Percentiles rank a stretch among this genome's conserved stretches.
Conservation (phyloP, 2,113 vertebrate species). For the Pelobates fuscus region DNA sequence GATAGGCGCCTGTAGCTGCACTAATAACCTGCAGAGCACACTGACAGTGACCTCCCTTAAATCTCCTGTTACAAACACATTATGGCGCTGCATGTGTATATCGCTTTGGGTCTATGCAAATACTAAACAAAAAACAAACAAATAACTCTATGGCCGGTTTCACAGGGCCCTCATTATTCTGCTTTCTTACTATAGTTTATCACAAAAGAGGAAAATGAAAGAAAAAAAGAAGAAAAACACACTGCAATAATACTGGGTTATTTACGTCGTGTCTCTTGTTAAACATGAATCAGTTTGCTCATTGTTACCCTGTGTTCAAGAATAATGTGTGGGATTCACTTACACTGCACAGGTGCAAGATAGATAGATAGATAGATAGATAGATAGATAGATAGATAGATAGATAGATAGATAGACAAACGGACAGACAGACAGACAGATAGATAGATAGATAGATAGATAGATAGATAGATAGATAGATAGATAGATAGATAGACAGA, state of each 20-base stretch:
- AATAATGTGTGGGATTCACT: not conserved
- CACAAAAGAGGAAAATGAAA: slow-evolving; percentile 2
- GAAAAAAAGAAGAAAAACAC: not conserved
- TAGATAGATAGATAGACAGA: too few species aligned
- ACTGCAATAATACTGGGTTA: not conserved
- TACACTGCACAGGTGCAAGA: not conserved
- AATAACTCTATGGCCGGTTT: slow-evolving; percentile 14
- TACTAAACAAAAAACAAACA: slow-evolving; percentile 35
- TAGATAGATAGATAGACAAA: not conserved
- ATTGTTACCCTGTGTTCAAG: not conserved
- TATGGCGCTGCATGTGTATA: not conserved
- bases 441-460: too few species aligned
- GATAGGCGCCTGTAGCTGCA: too few species aligned
- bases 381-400: not conserved
- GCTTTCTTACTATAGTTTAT: not conserved
- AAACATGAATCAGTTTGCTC: not conserved
- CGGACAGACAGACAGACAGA: not conserved
- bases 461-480: too few species aligned
- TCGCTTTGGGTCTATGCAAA: slow-evolving; percentile 23
- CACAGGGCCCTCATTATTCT: not conserved
- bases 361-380: not conserved
- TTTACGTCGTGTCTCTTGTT: not conserved
- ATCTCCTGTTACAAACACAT: not conserved
- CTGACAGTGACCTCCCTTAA: not conserved
- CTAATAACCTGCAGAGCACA: too few species aligned